Evolutionary conservation across 2,888 invertebrate genomes (phyloP).

Genomic region (Iphiclides podalirius): DNA sequence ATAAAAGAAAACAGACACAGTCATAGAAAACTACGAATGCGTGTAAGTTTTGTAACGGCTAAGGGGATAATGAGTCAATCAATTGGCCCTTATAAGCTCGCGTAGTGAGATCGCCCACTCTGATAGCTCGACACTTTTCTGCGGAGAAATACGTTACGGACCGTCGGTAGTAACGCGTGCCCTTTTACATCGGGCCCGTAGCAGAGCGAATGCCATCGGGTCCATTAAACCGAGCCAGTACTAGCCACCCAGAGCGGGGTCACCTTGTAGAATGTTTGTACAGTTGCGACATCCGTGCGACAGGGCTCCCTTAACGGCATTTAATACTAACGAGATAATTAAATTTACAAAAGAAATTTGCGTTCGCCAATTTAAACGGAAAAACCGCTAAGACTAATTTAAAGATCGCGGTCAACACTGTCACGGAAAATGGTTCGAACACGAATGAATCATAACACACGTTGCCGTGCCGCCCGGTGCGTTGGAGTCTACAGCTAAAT

Average conservation of each 20-base stretch:
- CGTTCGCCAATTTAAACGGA: background rate
- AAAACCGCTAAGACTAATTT: background rate
- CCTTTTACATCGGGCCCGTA: conserved; percentile 61
- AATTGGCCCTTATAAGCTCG: conserved; percentile 13
- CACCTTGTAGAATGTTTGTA: conserved; percentile 67
- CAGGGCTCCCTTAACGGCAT: conserved; percentile 25
- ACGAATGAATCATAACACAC: conserved; percentile 1
- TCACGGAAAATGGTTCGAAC: background rate
- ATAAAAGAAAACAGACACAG: no score
- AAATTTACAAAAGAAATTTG: background rate
- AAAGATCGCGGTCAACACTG: background rate
- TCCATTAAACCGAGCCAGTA: conserved; percentile 69
- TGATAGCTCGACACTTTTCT: conserved; percentile 7
- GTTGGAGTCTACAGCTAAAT: no score
- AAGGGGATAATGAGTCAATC: conserved; percentile 14
- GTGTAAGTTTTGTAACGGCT: background rate
- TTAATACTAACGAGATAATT: conserved; percentile 1
- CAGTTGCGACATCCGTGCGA: conserved; percentile 48
- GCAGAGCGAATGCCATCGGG: conserved; percentile 59
- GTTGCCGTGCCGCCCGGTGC: background rate
- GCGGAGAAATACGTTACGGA: conserved; percentile 9
- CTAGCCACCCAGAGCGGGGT: conserved; percentile 64
- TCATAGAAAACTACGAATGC: background rate
- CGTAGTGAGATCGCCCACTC: conserved; percentile 1
- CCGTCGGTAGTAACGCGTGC: conserved; percentile 44